Evolutionary conservation across 2,113 vertebrate genomes (phyloP).

Genomic region (Dryoscopus gambensis): DNA sequence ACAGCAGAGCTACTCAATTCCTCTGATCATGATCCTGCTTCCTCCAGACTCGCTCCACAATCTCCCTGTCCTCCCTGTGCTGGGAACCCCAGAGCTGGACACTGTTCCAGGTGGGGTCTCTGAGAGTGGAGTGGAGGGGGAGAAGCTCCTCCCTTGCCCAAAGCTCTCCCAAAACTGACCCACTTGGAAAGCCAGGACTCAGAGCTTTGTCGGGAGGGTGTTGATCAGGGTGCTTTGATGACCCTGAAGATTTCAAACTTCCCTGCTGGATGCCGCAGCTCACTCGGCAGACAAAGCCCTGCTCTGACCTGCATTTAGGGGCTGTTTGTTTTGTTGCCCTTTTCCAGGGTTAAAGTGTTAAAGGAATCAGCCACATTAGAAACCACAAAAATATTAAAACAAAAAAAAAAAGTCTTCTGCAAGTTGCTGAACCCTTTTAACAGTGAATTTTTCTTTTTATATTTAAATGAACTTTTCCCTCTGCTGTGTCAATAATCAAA

Average conservation of each 20-base stretch:
- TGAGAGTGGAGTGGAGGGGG: no score
- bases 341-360: background rate
- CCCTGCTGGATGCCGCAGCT: background rate
- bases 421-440: background rate
- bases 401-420: background rate
- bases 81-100: background rate
- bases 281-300: background rate
- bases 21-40: background rate
- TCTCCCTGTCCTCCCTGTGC: background rate
- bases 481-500: background rate
- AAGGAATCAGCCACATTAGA: background rate
- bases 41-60: background rate
- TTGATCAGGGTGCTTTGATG: background rate
- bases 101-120: background rate
- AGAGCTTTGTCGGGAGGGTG: background rate
- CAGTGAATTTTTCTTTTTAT: background rate
- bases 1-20: background rate
- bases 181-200: background rate
- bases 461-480: slow-evolving; percentile 15
- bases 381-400: background rate
- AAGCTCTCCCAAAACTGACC: background rate
- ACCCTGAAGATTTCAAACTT: background rate
- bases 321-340: background rate
- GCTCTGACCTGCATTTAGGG: background rate
- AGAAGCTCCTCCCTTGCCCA: background rate